A percentile compares a stretch with the other conserved stretches of the same genome.
Conservation (phyloP, 2,888 invertebrate genomes). For the Cataglyphis altisquamis region DNA sequence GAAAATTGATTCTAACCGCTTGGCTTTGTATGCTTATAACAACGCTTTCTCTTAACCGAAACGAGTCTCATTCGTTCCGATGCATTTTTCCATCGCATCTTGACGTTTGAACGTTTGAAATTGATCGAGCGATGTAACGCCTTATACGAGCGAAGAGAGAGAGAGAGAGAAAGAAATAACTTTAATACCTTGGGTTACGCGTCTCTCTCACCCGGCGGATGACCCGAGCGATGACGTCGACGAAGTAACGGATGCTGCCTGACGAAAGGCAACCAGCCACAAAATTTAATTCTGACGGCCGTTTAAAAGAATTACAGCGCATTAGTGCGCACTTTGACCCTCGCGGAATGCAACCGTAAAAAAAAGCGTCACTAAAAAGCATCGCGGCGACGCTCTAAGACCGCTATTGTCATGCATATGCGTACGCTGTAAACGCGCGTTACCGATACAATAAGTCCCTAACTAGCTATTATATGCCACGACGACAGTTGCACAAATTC, state of each 20-base stretch:
- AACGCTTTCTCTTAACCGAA: conserved; percentile 40
- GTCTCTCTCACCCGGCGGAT: conserved; percentile 50
- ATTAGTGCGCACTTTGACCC: conserved; percentile 64
- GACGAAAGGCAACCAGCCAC: conserved; percentile 70
- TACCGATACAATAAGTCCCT: conserved; percentile 82
- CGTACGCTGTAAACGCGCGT: conserved; percentile 72
- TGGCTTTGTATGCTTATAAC: neutral
- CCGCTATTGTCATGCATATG: conserved; percentile 81
- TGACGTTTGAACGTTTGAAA: conserved; percentile 38
- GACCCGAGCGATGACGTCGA: conserved; percentile 40
- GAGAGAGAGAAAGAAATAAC: neutral
- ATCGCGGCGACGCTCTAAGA: conserved; percentile 74
- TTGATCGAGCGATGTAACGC: conserved; percentile 42
- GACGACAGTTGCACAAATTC: conserved; percentile 67
- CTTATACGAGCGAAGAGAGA: conserved; percentile 1
- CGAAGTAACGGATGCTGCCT: conserved; percentile 79
- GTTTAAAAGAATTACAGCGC: conserved; percentile 73
- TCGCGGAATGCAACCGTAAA: conserved; percentile 72
- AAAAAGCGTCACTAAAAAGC: conserved; percentile 80
- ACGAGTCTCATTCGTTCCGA: conserved; percentile 35
- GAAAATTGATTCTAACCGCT: conserved; percentile 1
- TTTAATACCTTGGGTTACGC: conserved; percentile 17
- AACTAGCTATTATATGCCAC: conserved; percentile 82
- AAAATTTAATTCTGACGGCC: conserved; percentile 65
- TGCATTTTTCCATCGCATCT: conserved; percentile 10